phyloP scores from a whole-genome alignment of 2,888 invertebrate genomes.

The Leptopilina drosophilae region DNA sequence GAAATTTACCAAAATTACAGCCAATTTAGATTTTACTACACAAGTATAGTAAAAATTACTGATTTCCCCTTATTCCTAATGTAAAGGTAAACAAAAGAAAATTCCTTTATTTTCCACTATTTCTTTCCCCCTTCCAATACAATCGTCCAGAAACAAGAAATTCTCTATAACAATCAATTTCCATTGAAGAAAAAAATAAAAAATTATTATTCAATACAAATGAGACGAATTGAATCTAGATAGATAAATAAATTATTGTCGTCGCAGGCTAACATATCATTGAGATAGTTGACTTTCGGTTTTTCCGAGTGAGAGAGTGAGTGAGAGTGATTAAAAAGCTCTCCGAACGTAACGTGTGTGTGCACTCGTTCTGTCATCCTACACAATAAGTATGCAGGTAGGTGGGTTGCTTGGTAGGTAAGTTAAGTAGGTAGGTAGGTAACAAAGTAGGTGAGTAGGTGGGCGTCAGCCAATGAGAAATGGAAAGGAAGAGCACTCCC shows the following conservation, averaged over 20 bases:
- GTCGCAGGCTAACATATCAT: neutral
- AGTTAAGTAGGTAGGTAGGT: constrained; percentile 29
- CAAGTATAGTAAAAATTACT: no score
- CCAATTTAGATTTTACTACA: no score
- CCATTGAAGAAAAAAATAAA: no score
- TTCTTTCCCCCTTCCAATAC: no score
- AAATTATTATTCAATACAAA: no score
- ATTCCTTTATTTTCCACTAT: no score
- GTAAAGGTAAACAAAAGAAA: no score
- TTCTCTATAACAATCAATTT: no score
- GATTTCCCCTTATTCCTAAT: no score
- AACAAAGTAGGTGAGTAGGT: constrained; percentile 44
- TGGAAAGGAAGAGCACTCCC: constrained; percentile 61
- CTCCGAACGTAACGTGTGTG: constrained; percentile 44
- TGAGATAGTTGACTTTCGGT: neutral
- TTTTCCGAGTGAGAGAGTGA: neutral
- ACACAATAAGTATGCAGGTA: constrained; percentile 54
- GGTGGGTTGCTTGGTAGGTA: constrained; percentile 12
- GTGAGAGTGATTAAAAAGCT: constrained; percentile 15
- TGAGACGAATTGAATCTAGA: neutral
- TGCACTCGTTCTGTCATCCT: constrained; percentile 61
- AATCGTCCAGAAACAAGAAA: no score
- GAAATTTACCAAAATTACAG: no score
- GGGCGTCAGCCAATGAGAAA: constrained; percentile 57
- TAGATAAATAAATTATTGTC: neutral